Conservation (phyloP, 2,113 vertebrate genomes). For the Clarias gariepinus region DNA sequence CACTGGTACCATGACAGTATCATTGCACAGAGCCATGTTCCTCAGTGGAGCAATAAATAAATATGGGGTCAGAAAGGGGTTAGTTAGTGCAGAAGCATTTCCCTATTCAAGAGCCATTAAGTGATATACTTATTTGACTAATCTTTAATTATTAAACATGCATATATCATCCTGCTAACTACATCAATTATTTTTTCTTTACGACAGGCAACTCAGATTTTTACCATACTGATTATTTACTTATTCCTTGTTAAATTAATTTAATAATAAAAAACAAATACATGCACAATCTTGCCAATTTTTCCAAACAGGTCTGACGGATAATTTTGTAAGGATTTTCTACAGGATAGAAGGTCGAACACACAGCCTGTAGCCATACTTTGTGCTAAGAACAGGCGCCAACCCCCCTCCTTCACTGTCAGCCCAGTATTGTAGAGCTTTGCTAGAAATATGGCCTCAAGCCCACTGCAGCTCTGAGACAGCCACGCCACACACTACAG, state of each 20-base stretch:
- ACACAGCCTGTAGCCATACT: slow-evolving; percentile 31
- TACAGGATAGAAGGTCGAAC: slow-evolving; percentile 29
- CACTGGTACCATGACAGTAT: not conserved
- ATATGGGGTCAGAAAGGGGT: slow-evolving; percentile 45
- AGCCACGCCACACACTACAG: not conserved
- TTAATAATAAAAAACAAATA: not conserved
- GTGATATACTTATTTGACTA: slow-evolving; percentile 57
- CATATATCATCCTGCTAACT: not conserved
- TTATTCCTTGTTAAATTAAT: not conserved
- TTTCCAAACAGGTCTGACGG: not conserved
- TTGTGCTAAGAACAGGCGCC: slow-evolving; percentile 18
- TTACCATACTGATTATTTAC: not conserved
- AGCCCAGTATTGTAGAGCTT: slow-evolving; percentile 32
- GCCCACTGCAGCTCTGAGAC: slow-evolving; percentile 23
- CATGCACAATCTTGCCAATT: not conserved
- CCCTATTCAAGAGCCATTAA: slow-evolving; percentile 63
- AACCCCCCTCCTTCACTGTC: slow-evolving; percentile 12
- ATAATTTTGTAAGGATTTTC: slow-evolving; percentile 30
- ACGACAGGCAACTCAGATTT: not conserved
- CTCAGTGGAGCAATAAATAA: slow-evolving; percentile 53
- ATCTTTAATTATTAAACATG: slow-evolving; percentile 58
- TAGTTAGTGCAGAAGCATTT: slow-evolving; percentile 43
- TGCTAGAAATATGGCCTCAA: slow-evolving; percentile 35
- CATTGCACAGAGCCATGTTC: not conserved
- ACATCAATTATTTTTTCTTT: not conserved